Conservation (phyloP, 2,113 vertebrate genomes). For the Thomomys bottae region DNA sequence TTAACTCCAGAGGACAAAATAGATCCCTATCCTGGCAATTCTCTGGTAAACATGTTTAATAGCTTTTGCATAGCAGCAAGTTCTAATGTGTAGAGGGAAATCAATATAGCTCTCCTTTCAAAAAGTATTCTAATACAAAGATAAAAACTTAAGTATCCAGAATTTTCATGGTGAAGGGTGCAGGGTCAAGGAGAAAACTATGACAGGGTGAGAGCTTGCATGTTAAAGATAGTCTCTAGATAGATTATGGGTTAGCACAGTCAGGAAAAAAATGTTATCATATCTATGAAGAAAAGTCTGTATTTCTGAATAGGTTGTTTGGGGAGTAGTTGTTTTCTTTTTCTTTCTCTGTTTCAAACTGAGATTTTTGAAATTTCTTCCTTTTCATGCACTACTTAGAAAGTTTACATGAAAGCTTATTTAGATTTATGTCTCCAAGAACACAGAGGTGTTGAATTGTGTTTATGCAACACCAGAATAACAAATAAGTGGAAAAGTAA, state of each 20-base stretch:
- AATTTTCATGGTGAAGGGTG: conserved; percentile 25
- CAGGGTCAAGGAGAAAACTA: background rate
- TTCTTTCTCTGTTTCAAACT: background rate
- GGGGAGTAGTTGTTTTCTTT: background rate
- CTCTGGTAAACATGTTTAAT: conserved; percentile 25
- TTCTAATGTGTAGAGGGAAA: conserved; percentile 54
- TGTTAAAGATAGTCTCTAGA: conserved; percentile 26
- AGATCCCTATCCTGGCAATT: background rate
- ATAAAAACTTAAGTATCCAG: conserved; percentile 11
- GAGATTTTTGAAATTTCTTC: background rate
- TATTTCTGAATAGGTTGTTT: background rate
- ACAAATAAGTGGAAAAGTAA: conserved; percentile 32
- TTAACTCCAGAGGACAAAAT: conserved; percentile 36
- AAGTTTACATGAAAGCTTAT: conserved; percentile 40
- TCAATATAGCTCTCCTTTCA: conserved; percentile 21
- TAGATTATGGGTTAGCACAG: background rate
- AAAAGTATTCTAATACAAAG: conserved; percentile 10
- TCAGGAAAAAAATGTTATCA: background rate
- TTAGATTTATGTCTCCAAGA: conserved; percentile 1
- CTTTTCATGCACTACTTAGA: background rate
- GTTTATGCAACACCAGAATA: conserved; percentile 5
- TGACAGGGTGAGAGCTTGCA: background rate
- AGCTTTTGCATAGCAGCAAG: conserved; percentile 31
- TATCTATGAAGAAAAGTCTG: background rate
- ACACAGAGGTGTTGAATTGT: background rate